Percentiles rank a stretch among this genome's conserved stretches.
These are phyloP conservation scores for Drosophila persimilis DNA, from an alignment of 1,140 invertebrate species.

Conservation along the genomic window DNA sequence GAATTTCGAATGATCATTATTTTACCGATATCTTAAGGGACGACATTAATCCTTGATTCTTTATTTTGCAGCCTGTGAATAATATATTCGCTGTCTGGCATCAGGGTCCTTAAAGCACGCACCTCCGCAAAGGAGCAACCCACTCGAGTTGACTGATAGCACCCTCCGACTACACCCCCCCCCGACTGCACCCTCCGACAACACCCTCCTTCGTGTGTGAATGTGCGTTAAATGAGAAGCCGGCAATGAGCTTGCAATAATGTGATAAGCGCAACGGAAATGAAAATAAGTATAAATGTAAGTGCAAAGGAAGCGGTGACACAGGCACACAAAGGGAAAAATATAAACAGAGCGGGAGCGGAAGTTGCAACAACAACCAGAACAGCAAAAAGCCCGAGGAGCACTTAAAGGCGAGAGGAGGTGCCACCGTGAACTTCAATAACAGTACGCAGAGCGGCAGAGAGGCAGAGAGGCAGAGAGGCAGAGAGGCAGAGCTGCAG, in stretches of 20 bases:
- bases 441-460: conserved; percentile 6
- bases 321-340: conserved; percentile 25
- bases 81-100: too few relatives aligned
- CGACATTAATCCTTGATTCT: too few relatives aligned
- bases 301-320: conserved; percentile 54
- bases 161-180: background rate
- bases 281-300: conserved; percentile 72
- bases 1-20: too few relatives aligned
- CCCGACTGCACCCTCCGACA: background rate
- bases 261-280: conserved; percentile 77
- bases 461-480: conserved; percentile 12
- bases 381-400: conserved; percentile 47
- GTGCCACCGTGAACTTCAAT: conserved; percentile 36
- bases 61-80: too few relatives aligned
- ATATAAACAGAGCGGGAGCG: conserved; percentile 6
- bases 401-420: conserved; percentile 15
- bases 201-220: background rate
- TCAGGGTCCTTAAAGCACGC: background rate
- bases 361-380: conserved; percentile 28
- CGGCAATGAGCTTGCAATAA: conserved; percentile 79
- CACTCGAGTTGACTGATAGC: conserved; percentile 59
- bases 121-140: conserved; percentile 17
- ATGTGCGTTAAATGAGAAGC: conserved; percentile 45
- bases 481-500: background rate
- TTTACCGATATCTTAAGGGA: too few relatives aligned